Percentiles rank a stretch among this genome's conserved stretches.
phyloP scores from a whole-genome alignment of 2,113 vertebrate species.

The Puffinus mauretanicus region DNA sequence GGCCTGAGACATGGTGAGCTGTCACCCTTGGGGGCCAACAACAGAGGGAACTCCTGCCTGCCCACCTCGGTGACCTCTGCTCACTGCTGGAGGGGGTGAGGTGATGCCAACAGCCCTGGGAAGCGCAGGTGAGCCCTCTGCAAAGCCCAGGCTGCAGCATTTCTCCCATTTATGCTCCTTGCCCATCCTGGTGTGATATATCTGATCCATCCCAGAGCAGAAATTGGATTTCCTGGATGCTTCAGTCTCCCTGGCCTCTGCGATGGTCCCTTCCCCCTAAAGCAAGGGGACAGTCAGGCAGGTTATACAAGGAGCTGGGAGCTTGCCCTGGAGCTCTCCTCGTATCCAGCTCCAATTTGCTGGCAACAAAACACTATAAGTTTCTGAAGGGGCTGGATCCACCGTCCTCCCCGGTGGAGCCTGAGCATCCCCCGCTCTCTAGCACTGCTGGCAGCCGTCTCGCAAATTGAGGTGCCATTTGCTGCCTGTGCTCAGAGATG shows the following conservation, averaged over 20 bases:
- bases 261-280: rapidly evolving
- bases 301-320: not conserved
- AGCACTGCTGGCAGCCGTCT: not conserved
- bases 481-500: not conserved
- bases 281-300: not conserved
- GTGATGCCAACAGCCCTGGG: not conserved
- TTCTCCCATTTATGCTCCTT: not conserved
- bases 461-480: not conserved
- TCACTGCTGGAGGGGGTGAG: not conserved
- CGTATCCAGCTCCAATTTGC: not conserved
- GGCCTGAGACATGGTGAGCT: not conserved
- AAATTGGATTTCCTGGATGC: not conserved
- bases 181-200: not conserved
- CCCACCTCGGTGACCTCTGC: not conserved
- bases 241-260: not conserved
- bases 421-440: not conserved
- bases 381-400: not conserved
- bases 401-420: rapidly evolving
- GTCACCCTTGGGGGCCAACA: not conserved
- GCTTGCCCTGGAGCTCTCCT: not conserved
- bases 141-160: not conserved
- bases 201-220: not conserved
- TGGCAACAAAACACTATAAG: not conserved
- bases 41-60: not conserved
- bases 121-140: not conserved